Evolutionary conservation across 2,888 invertebrate genomes (phyloP).

Genomic region (Mamestra brassicae): DNA sequence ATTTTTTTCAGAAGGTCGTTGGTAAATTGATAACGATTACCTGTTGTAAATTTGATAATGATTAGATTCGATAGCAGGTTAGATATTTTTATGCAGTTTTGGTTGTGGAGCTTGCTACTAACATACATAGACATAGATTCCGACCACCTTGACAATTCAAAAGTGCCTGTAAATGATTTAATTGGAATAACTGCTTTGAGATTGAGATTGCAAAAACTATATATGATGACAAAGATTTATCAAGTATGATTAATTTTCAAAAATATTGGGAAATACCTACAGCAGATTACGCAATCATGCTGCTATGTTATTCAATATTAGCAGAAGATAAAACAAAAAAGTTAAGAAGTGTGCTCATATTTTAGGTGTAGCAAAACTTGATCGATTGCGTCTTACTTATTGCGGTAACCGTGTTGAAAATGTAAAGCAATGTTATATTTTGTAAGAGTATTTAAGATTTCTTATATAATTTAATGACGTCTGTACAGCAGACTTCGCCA

Average conservation of each 20-base stretch:
- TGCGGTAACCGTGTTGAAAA: conserved; percentile 61
- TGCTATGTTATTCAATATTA: conserved; percentile 23
- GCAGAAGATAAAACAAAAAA: conserved; percentile 25
- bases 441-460: conserved; percentile 53
- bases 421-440: conserved; percentile 61
- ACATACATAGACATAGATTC: too few relatives aligned
- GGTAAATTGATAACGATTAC: conserved; percentile 23
- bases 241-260: not conserved
- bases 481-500: conserved; percentile 18
- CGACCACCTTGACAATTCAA: too few relatives aligned
- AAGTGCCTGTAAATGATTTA: too few relatives aligned
- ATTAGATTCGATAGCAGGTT: conserved; percentile 10
- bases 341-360: conserved; percentile 34
- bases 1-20: conserved; percentile 23
- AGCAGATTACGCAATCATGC: conserved; percentile 16
- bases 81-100: conserved; percentile 28
- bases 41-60: conserved; percentile 16
- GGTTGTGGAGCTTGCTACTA: too few relatives aligned
- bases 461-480: conserved; percentile 55
- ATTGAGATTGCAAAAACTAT: too few relatives aligned
- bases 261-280: conserved; percentile 14
- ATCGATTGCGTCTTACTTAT: conserved; percentile 59
- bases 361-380: conserved; percentile 35
- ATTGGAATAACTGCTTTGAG: too few relatives aligned
- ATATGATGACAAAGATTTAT: too few relatives aligned